These are phyloP conservation scores for Brienomyrus longianalis DNA, from an alignment of 2,113 vertebrate genomes.

Conservation along the genomic window DNA sequence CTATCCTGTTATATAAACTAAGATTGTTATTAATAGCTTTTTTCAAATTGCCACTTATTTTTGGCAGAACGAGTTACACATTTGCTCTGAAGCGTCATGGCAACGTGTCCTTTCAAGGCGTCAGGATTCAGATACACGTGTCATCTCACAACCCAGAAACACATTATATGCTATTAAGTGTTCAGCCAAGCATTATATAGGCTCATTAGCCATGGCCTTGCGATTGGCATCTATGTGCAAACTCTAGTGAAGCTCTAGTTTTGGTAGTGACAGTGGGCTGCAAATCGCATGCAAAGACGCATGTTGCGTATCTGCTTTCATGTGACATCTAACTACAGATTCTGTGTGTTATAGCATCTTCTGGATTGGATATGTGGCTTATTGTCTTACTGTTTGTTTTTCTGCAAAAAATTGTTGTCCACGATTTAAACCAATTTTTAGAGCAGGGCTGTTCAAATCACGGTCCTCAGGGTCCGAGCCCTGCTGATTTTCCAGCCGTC, in stretches of 20 bases:
- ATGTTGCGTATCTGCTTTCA: not conserved
- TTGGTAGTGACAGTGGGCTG: not conserved
- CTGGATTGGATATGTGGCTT: not conserved
- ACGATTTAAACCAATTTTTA: not conserved
- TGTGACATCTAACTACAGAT: not conserved
- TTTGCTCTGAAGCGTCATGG: constrained; percentile 6
- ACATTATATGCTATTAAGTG: not conserved
- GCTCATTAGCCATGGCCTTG: not conserved
- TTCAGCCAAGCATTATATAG: constrained; percentile 7
- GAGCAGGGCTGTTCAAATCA: too few species aligned
- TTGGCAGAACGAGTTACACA: not conserved
- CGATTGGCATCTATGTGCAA: not conserved
- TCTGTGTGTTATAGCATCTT: not conserved
- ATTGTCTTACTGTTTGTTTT: not conserved
- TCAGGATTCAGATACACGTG: not conserved
- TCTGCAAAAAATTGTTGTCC: not conserved
- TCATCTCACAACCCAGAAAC: not conserved
- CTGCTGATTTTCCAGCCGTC: too few species aligned
- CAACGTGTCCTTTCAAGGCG: not conserved
- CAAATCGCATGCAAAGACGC: not conserved
- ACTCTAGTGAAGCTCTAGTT: not conserved
- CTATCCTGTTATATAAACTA: not conserved
- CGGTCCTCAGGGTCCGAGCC: too few species aligned
- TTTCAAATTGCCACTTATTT: not conserved
- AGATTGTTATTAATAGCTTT: not conserved